phyloP scores from a whole-genome alignment of 1,140 invertebrate species.

The Argopecten irradians region DNA sequence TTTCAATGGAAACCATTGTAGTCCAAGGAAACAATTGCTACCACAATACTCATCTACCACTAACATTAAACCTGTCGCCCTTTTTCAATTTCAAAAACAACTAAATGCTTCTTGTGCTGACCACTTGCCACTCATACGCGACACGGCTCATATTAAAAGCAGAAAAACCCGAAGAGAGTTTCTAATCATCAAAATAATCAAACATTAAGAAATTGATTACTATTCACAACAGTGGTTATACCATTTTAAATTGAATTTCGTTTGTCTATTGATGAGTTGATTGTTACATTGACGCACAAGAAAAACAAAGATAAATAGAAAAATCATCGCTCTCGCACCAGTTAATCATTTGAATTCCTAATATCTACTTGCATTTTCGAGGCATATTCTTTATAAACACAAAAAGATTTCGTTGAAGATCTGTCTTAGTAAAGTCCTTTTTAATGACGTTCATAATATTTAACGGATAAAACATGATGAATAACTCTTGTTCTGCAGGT shows the following conservation, averaged over 20 bases:
- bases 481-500: not conserved
- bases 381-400: not conserved
- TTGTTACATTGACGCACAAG: not conserved
- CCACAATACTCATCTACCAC: no score
- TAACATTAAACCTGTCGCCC: not conserved
- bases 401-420: not conserved
- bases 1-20: no score
- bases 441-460: not conserved
- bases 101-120: not conserved
- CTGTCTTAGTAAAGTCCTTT: not conserved
- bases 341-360: not conserved
- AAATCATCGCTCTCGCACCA: not conserved
- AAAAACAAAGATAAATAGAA: not conserved
- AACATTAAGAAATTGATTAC: conserved; percentile 11
- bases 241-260: not conserved
- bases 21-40: no score
- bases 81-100: not conserved
- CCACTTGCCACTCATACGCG: not conserved
- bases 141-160: not conserved
- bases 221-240: not conserved
- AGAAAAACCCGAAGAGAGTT: not conserved
- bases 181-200: not conserved
- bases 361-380: not conserved
- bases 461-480: not conserved
- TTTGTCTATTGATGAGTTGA: not conserved